Base-by-base conservation (phyloP, 2,888 invertebrate genomes). In the Rhaphigaster nebulosa region DNA sequence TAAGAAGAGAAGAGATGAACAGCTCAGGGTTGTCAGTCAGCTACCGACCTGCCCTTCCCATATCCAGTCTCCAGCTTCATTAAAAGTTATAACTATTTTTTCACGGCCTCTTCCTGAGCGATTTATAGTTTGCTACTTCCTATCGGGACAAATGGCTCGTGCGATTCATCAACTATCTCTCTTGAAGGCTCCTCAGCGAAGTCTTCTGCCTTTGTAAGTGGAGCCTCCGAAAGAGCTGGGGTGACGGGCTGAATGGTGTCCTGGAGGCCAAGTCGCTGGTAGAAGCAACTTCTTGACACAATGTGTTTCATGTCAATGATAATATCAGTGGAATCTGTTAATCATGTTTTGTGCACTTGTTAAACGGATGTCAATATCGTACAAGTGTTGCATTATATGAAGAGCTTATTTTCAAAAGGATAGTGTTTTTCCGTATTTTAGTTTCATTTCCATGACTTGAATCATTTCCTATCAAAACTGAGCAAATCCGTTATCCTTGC, bases 81-180 rank as follows among this genome's bases (percentile, higher is more conserved):
- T 89, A 89, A 89, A 89, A 89, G 65, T 89, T 65, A 89, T 65
- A 70, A 89, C 89, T 89, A 89, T 89, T 89, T 89, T 89, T 89
- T 89, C 38, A 41, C 26, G n/a, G 1, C 4, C 87, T 20, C 87
- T 54, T 29, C 18, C 50, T 87, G 87, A 87, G 45, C 87, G 87
- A 87, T 89, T 70, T 70, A 89, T 70, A 56, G 65, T n/a, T 50
- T 10, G 87, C 87, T 50, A 50, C 34, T 50, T 87, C 87, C 87
- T 13, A 38, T 60, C 56, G 56, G 54, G 88, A 88, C 88, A 88
- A 88, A 88, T 88, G 88, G 88, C 88, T 88, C 88, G 88, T 88
- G 88, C 88, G 88, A 56, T 34, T 54, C 88, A 56, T 56, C 88
- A 56, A 45, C 45, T 80, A 45, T 41, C 65, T 29, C 65, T 41